Evolutionary conservation across 2,888 invertebrate species (phyloP).

Genomic region (Actias luna): DNA sequence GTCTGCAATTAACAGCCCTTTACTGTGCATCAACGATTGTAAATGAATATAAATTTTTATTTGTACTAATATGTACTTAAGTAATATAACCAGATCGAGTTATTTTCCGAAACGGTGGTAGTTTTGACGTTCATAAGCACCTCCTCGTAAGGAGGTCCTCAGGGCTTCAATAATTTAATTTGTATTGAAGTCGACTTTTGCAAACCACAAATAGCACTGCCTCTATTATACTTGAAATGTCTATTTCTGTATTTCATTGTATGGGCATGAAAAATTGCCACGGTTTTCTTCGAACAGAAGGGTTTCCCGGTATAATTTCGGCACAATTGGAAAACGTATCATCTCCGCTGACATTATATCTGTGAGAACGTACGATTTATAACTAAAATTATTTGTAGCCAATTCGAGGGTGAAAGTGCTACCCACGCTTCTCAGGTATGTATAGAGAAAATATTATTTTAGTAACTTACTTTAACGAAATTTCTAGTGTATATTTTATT

Average conservation of each 20-base stretch:
- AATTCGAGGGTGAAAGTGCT: neutral
- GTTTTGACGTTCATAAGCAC: too few species aligned
- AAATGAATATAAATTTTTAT: too few species aligned
- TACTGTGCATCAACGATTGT: too few species aligned
- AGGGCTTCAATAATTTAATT: too few species aligned
- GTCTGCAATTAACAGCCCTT: too few species aligned
- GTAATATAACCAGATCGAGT: too few species aligned
- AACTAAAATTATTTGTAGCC: conserved; percentile 4
- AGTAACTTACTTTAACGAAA: neutral
- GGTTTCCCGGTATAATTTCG: conserved; percentile 2
- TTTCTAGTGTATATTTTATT: neutral
- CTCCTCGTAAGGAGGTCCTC: too few species aligned
- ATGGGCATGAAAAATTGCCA: neutral
- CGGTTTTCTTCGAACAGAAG: neutral
- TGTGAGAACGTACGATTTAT: neutral
- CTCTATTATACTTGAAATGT: neutral
- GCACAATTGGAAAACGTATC: neutral
- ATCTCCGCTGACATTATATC: neutral
- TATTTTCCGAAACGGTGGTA: too few species aligned
- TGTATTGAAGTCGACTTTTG: too few species aligned
- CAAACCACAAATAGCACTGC: neutral
- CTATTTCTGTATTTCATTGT: neutral
- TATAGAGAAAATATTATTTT: neutral
- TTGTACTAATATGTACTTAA: too few species aligned
- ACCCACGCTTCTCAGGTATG: neutral